Evolutionary conservation across 2,888 invertebrate species (phyloP), one percentile per base, ranked within the genome.

Genomic region (Tricholauxania praeusta): DNA sequence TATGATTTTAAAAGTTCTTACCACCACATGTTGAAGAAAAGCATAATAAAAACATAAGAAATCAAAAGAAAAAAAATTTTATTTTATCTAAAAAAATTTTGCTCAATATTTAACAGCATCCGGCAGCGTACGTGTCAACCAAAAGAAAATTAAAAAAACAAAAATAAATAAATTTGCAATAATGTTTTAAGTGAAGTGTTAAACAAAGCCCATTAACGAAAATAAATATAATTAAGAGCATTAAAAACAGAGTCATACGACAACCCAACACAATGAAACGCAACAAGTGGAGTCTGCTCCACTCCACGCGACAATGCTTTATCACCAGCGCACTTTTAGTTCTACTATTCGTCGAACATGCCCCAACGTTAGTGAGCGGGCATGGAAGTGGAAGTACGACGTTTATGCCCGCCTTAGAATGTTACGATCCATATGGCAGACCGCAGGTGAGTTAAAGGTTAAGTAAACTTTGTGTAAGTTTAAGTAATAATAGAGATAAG

Each of bases 351-450:
- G 68, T 80, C 10, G 78, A 79, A 74, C 77, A 79, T 75, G 77
- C 75, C n/a, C 77, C 77, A 52, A 71, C 75, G n/a, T 52, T 17
- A 51, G 76, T 67, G 3, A 72, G 55, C 51, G 76, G 76, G 49
- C 76, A 79, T 67, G 76, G 76, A 62, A 72, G 72, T 28, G 75
- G 74, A 64, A 72, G 72, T 59, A 83, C 86, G 47, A 86, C 86
- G 51, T 86, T 84, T 73, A 83, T 85, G 84, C 86, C 86, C 55
- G 86, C 87, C 14, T 79, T 87, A 77, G 87, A 87, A 79, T 90
- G 90, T 81, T 90, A 90, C 80, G 90, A 90, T 83, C 87, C 88
- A 72, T 90, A 89, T 78, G 88, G 88, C 69, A 86, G 88, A 81
- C 89, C 90, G 14, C 90, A 89, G 89, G 90, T 90, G 84, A 87